A percentile compares a stretch with the other conserved stretches of the same genome.
These are phyloP conservation scores for Cossypha dichroa DNA, from an alignment of 2,797 vertebrate species.

Conservation along the genomic window DNA sequence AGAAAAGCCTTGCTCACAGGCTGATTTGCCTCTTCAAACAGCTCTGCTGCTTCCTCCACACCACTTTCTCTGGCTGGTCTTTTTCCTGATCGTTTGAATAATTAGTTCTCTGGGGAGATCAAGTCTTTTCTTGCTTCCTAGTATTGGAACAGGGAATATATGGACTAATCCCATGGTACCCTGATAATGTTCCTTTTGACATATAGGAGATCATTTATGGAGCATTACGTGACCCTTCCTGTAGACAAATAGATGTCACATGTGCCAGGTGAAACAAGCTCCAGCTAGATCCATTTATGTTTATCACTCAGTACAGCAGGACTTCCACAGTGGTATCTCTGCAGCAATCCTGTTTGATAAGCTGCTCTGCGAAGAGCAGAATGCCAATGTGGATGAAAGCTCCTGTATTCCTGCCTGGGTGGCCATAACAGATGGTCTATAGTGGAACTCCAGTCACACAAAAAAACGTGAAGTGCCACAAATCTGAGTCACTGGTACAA, in stretches of 20 bases:
- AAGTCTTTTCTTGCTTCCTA: conserved; percentile 44
- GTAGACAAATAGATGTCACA: neutral
- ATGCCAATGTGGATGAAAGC: neutral
- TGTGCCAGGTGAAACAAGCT: neutral
- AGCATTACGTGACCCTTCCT: neutral
- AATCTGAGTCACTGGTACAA: conserved; percentile 10
- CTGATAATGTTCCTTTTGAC: conserved; percentile 1
- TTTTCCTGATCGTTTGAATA: conserved; percentile 49
- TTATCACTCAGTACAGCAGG: neutral
- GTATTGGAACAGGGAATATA: neutral
- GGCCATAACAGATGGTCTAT: conserved; percentile 12
- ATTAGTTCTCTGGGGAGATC: conserved; percentile 59
- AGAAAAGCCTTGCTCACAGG: neutral
- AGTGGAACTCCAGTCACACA: conserved; percentile 10
- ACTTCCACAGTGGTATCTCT: neutral
- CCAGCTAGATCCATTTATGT: neutral
- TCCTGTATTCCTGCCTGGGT: neutral
- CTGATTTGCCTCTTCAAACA: conserved; percentile 46
- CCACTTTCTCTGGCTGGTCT: conserved; percentile 24
- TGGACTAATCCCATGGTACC: conserved; percentile 11
- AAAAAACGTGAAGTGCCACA: neutral
- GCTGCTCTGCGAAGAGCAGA: neutral
- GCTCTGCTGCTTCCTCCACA: neutral
- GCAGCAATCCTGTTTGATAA: neutral
- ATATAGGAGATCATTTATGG: neutral